Percentiles rank a stretch among this genome's conserved stretches.
Conservation (phyloP, 1,140 invertebrate species). For the Tetramorium parvispinum region DNA sequence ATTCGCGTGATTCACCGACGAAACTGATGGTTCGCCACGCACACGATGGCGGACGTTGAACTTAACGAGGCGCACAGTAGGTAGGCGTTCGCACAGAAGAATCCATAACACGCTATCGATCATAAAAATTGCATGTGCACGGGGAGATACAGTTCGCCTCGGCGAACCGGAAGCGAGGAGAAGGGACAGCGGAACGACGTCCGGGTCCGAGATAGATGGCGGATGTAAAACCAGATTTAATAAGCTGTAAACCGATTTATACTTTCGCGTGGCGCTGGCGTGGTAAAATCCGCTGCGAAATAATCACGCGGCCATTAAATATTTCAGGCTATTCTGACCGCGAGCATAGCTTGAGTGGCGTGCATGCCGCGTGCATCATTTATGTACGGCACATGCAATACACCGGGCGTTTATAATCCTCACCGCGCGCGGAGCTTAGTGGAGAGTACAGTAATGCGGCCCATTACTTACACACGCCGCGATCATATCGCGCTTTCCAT, state of each 20-base stretch:
- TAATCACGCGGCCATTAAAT: slow-evolving; percentile 61
- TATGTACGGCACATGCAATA: slow-evolving; percentile 18
- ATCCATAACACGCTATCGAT: slow-evolving; percentile 35
- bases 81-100: not conserved
- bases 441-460: slow-evolving; percentile 51
- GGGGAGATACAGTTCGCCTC: not conserved
- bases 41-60: not conserved
- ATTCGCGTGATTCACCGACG: slow-evolving; percentile 20
- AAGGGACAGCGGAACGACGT: not conserved
- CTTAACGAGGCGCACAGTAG: slow-evolving; percentile 3
- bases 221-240: slow-evolving; percentile 34
- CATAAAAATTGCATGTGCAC: slow-evolving; percentile 32
- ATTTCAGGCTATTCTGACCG: slow-evolving; percentile 60
- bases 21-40: not conserved
- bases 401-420: slow-evolving; percentile 62
- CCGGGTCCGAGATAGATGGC: not conserved
- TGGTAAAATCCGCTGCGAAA: slow-evolving; percentile 28
- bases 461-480: slow-evolving; percentile 42
- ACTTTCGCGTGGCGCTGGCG: not conserved
- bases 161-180: not conserved
- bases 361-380: slow-evolving; percentile 33
- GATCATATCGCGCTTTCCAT: slow-evolving; percentile 32
- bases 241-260: slow-evolving; percentile 48
- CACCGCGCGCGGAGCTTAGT: slow-evolving; percentile 48
- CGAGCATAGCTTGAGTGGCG: slow-evolving; percentile 45